Base-by-base conservation (phyloP, 2,113 vertebrate species). In the Phalacrocorax aristotelis region DNA sequence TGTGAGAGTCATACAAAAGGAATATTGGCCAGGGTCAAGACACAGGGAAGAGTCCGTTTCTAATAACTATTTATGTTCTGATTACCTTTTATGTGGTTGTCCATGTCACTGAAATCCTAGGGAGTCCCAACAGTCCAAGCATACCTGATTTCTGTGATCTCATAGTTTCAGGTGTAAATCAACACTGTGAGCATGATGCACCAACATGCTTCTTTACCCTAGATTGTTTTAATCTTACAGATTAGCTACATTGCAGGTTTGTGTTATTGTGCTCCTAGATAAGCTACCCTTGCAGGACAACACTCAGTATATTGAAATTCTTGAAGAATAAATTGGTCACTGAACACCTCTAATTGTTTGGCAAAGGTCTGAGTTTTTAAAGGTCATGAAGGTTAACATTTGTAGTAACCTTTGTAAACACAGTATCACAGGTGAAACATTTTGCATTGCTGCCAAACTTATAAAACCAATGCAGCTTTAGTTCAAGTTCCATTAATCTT, bases 371-470 rank as follows among this genome's bases (percentile, higher is more conserved):
- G 83, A 46, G 34, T 58, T 97, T 95, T 71, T 78, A 97, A 97
- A 96, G 86, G 95, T 87, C 86, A 65, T 34, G 80, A 79, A 93
- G 86, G 89, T 92, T 97, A 95, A 89, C 87, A 95, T 94, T 95
- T 95, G 25, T 94, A 76, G 57, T 94, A 81, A 97, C 93, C 77
- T 97, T 96, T 96, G 42, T 89, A 94, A 95, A 91, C 74, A 75
- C 29, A 49, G 40, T 46, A 49, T 13, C 61, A 87, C 30, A 61
- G 32, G 88, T 51, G 23, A 89, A 93, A 84, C 5, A 52, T 72
- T 95, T 89, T 89, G 38, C 32, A 15, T 57, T 84, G 30, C 44
- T 91, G 69, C 36, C 89, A 87, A 90, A 65, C 1, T 9, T 69
- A 38, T 29, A 68, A 87, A 92, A 78, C 3, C 20, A 68, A 13